Evolutionary conservation across 2,797 vertebrate genomes (phyloP).

Genomic region (Gymnopithys bicolor): DNA sequence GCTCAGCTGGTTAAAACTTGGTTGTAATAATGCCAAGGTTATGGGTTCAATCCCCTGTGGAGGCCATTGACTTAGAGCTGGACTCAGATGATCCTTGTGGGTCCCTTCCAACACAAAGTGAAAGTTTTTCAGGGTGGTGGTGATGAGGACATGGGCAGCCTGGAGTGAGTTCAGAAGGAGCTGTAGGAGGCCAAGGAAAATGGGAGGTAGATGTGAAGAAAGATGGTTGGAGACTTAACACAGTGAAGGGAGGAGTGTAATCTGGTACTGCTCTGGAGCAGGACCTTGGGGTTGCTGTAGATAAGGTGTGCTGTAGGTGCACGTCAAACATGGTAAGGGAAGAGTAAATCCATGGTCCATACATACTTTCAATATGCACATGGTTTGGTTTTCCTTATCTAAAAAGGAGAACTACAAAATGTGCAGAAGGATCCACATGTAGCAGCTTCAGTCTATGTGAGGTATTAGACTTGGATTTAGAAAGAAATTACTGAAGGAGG

Average conservation of each 20-base stretch:
- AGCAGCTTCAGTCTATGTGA: not conserved
- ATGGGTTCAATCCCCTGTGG: no score
- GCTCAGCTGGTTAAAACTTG: no score
- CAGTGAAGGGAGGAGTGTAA: not conserved
- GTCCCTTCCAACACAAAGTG: no score
- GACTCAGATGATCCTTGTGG: no score
- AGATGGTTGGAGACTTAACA: not conserved
- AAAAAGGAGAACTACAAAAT: not conserved
- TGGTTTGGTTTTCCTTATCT: not conserved
- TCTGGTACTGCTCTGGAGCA: not conserved
- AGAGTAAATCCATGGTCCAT: not conserved
- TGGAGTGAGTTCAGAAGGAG: not conserved
- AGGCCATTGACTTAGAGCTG: no score
- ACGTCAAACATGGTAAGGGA: not conserved
- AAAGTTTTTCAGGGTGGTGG: not conserved
- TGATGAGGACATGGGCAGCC: not conserved
- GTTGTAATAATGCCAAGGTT: no score
- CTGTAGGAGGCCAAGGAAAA: not conserved
- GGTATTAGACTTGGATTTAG: not conserved
- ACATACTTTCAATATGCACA: fast-evolving
- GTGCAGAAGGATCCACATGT: not conserved
- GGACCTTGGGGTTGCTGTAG: not conserved
- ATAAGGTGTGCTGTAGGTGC: not conserved
- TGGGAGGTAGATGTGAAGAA: not conserved
- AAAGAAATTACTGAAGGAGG: not conserved